A percentile compares a stretch with the other conserved stretches of the same genome.
Evolutionary conservation across 53 echinoderm and acorn worm species (phyloP).

Genomic region (Luidia sarsii): DNA sequence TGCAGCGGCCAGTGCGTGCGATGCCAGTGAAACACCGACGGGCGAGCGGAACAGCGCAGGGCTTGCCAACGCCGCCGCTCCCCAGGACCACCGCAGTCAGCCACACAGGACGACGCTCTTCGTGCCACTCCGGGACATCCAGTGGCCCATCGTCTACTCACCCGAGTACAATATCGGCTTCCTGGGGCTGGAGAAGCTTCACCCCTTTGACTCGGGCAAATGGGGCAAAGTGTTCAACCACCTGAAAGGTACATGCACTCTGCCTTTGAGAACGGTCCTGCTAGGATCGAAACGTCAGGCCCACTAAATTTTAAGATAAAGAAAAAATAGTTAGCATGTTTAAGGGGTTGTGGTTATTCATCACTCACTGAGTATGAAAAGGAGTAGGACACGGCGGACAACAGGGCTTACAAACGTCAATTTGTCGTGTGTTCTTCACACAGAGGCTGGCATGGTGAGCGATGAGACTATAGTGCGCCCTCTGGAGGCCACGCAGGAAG

Average conservation of each 20-base stretch:
- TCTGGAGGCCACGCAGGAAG: constrained; percentile 83
- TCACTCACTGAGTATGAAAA: too few species aligned
- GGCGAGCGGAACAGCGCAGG: too few species aligned
- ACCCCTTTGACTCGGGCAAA: constrained; percentile 97
- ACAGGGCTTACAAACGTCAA: too few species aligned
- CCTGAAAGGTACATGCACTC: constrained; percentile 74
- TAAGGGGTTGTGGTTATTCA: too few species aligned
- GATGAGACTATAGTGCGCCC: constrained; percentile 87
- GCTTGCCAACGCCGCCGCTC: background rate
- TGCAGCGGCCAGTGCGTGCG: background rate
- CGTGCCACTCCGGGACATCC: constrained; percentile 61
- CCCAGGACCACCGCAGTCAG: constrained; percentile 2
- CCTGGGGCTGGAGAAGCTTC: constrained; percentile 94
- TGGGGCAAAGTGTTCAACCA: constrained; percentile 93
- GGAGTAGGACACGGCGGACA: too few species aligned
- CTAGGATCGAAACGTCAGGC: too few species aligned
- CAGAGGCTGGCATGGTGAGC: constrained; percentile 80
- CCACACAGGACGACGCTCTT: constrained; percentile 60
- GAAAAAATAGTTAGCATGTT: too few species aligned
- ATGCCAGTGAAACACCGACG: background rate
- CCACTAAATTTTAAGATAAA: too few species aligned
- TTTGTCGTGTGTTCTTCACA: too few species aligned
- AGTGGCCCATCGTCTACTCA: constrained; percentile 96
- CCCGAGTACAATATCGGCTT: constrained; percentile 94
- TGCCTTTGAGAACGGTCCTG: too few species aligned